Conservation (phyloP, 2,888 invertebrate species). For the Automeris io region DNA sequence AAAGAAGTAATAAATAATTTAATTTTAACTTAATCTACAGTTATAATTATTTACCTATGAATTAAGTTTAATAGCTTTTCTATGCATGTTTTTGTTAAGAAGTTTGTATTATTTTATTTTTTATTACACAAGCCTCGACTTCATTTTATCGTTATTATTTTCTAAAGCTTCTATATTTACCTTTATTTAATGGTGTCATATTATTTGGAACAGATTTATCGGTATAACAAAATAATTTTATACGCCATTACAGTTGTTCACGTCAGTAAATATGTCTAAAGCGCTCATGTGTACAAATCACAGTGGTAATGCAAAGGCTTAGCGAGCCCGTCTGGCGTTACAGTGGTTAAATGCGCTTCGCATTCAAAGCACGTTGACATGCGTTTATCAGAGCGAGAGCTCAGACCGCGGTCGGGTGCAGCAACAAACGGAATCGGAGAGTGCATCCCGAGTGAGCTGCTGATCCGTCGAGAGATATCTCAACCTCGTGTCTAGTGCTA, state of each 20-base stretch:
- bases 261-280: conserved; percentile 1
- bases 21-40: too few species aligned
- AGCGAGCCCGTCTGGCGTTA: conserved; percentile 20
- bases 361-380: conserved; percentile 67
- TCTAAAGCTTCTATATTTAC: too few species aligned
- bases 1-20: too few species aligned
- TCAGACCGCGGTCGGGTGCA: conserved; percentile 59
- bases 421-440: conserved; percentile 74
- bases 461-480: conserved; percentile 73
- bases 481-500: conserved; percentile 67
- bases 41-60: too few species aligned
- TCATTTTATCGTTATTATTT: too few species aligned
- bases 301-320: conserved; percentile 19
- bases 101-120: too few species aligned
- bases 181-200: too few species aligned
- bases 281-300: conserved; percentile 4
- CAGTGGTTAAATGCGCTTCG: conserved; percentile 49
- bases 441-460: conserved; percentile 70
- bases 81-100: too few species aligned
- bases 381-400: conserved; percentile 70
- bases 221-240: too few species aligned
- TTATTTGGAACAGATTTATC: too few species aligned
- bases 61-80: too few species aligned
- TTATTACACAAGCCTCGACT: too few species aligned
- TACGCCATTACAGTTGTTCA: background rate